Conservation (phyloP, 2,797 vertebrate species). For the Sebastes alutus region DNA sequence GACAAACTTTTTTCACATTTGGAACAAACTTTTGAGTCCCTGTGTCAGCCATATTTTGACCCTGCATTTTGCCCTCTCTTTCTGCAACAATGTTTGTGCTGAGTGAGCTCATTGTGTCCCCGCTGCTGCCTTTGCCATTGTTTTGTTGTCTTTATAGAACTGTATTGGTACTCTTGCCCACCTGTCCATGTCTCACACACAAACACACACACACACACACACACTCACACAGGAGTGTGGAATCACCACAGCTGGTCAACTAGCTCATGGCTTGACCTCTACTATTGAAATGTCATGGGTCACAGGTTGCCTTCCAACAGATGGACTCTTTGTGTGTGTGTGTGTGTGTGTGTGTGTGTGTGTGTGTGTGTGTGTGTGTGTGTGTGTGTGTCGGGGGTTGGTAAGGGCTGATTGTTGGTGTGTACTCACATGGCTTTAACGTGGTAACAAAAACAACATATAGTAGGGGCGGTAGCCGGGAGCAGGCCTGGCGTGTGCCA, state of each 20-base stretch:
- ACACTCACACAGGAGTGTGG: slow-evolving; percentile 5
- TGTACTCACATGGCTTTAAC: slow-evolving; percentile 55
- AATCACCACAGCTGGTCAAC: slow-evolving; percentile 49
- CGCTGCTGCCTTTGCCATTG: slow-evolving; percentile 18
- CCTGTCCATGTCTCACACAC: slow-evolving; percentile 16
- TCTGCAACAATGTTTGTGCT: slow-evolving; percentile 40
- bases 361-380: neutral
- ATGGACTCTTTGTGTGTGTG: slow-evolving; percentile 47
- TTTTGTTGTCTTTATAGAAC: slow-evolving; percentile 28
- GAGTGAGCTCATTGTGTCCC: slow-evolving; percentile 21
- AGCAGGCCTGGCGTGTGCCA: slow-evolving; percentile 67
- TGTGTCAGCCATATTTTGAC: neutral
- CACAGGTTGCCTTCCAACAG: slow-evolving; percentile 70
- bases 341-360: neutral
- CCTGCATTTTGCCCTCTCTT: neutral
- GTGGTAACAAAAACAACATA: slow-evolving; percentile 53
- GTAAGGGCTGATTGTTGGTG: slow-evolving; percentile 35
- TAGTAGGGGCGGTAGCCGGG: slow-evolving; percentile 4
- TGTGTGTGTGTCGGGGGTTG: neutral
- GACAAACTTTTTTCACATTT: neutral
- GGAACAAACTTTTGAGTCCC: neutral
- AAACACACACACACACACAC: neutral
- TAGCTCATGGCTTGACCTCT: slow-evolving; percentile 47
- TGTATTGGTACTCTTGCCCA: slow-evolving; percentile 7
- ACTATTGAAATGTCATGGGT: slow-evolving; percentile 60